A percentile compares a stretch with the other conserved stretches of the same genome.
Conservation (phyloP, 1,140 invertebrate genomes). For the Drosophila triauraria region DNA sequence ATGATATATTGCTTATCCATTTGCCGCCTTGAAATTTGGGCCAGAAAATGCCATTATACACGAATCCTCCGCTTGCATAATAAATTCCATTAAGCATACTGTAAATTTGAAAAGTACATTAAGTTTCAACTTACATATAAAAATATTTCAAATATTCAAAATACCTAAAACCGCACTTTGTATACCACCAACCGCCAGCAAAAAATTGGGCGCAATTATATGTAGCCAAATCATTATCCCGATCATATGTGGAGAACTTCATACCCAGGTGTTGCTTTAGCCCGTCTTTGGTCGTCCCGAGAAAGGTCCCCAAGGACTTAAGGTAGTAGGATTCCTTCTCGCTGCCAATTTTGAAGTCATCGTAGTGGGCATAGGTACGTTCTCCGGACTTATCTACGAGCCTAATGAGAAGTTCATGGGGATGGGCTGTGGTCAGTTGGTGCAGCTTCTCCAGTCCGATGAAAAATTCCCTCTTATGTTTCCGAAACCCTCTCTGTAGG, state of each 20-base stretch:
- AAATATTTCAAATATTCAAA: neutral
- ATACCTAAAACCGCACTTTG: neutral
- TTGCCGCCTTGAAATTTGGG: neutral
- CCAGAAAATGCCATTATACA: neutral
- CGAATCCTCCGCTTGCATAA: neutral
- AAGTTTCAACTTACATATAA: too few relatives aligned
- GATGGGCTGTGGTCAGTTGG: neutral
- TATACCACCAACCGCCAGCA: neutral
- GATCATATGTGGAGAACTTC: neutral
- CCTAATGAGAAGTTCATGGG: neutral
- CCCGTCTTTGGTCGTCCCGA: neutral
- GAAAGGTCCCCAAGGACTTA: neutral
- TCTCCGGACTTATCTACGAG: neutral
- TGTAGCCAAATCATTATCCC: neutral
- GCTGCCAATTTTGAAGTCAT: conserved; percentile 1
- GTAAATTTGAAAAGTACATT: neutral
- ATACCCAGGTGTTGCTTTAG: neutral
- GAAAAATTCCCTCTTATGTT: neutral
- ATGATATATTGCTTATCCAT: neutral
- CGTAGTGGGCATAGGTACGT: neutral
- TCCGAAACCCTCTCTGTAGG: neutral
- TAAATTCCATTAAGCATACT: neutral
- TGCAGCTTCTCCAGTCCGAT: neutral
- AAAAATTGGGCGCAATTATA: neutral
- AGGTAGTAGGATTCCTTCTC: neutral